Evolutionary conservation across 2,888 invertebrate genomes (phyloP), one percentile per base, ranked within the genome.

Genomic region (Villa cingulata): DNA sequence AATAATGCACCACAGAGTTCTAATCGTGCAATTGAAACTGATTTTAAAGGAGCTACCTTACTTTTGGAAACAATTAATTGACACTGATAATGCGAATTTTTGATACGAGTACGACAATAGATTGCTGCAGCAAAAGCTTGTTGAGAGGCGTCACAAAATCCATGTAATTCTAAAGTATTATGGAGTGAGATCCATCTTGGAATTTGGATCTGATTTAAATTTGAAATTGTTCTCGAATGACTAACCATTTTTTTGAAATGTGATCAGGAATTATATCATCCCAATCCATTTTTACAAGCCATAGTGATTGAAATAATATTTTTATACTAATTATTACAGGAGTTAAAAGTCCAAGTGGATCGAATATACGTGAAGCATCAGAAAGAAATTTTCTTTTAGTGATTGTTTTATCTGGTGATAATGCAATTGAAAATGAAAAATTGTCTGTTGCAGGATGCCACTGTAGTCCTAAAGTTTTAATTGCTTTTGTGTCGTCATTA

Each of bases 221-320:
- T 12, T 19, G 14, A 19, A 41, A 15, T 17, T 41, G 20, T 4
- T 7, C 9, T 3, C n/a, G 20, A 41, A 41, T 32, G 2, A 38
- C 40, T 37, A 12, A 34, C 37, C 45, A 52, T 36, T 43, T 41
- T n/a, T 4, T 27, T 3, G 42, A 23, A 15, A 52, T 41, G 12
- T 48, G 44, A 10, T 36, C 15, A 12, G 51, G 48, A n/a, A 52
- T 16, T n/a, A 9, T 19, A n/a, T 57, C 57, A 42, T 58, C 58
- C 57, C 57, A 59, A n/a, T 42, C 51, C 2, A 56, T 9, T 45
- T 56, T 54, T 7, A 19, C 38, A 17, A 54, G 34, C 58, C 58
- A 58, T 15, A 57, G 43, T 41, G 55, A 53, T 42, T 58, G 57
- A 10, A 59, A 51, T n/a, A 57, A 17, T 10, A 57, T 51, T 50